Conservation (phyloP, 2,888 invertebrate species). For the Mythimna pallens region DNA sequence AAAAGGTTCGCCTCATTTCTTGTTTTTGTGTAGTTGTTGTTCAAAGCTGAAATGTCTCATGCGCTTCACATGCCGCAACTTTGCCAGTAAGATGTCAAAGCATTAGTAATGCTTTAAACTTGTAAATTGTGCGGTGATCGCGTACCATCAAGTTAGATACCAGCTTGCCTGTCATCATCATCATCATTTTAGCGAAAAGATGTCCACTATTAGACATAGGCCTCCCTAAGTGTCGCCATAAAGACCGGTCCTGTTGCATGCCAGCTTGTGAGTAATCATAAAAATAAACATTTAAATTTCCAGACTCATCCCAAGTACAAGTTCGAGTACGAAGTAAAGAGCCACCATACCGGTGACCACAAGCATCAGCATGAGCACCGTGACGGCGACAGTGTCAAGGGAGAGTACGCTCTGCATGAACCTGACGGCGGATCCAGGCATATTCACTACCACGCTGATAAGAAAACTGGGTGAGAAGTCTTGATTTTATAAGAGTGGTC, state of each 20-base stretch:
- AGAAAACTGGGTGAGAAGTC: constrained; percentile 72
- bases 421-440: constrained; percentile 86
- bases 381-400: constrained; percentile 90
- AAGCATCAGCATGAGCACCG: constrained; percentile 86
- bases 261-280: background rate
- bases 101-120: background rate
- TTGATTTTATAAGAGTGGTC: no score
- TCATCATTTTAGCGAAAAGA: no score
- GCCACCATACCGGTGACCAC: constrained; percentile 86
- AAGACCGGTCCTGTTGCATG: no score
- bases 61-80: background rate
- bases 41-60: background rate
- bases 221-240: no score
- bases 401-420: constrained; percentile 89
- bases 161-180: background rate
- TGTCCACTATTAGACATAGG: no score
- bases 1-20: background rate
- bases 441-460: constrained; percentile 74
- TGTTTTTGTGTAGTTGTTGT: background rate
- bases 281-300: background rate
- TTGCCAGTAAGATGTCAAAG: background rate
- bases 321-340: constrained; percentile 86
- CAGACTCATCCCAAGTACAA: constrained; percentile 69
- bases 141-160: background rate
- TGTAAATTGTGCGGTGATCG: background rate